phyloP scores from a whole-genome alignment of 2,888 invertebrate species.

The Aspidapion aeneum region DNA sequence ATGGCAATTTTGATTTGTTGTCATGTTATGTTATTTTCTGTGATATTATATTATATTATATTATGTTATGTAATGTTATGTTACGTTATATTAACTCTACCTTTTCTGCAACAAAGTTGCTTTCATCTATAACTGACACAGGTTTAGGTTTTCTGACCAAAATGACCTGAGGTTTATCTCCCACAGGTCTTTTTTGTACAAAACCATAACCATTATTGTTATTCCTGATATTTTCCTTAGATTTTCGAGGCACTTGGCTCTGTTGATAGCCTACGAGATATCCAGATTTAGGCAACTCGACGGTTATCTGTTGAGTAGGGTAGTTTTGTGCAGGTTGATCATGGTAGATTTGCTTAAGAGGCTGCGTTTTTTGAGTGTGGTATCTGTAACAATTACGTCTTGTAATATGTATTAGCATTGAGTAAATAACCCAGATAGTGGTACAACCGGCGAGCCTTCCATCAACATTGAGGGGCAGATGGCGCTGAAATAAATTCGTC shows the following conservation, averaged over 20 bases:
- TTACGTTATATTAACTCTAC: too few species aligned
- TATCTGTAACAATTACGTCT: too few species aligned
- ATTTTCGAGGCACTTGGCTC: neutral
- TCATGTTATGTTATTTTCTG: too few species aligned
- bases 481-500: too few species aligned
- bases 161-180: constrained; percentile 10
- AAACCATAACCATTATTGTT: constrained; percentile 16
- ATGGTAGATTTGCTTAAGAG: constrained; percentile 1
- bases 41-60: too few species aligned
- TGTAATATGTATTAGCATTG: too few species aligned
- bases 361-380: neutral
- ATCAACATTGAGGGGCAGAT: too few species aligned
- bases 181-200: constrained; percentile 12
- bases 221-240: constrained; percentile 21
- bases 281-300: constrained; percentile 26
- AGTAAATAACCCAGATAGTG: too few species aligned
- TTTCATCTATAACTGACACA: constrained; percentile 21
- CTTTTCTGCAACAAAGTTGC: constrained; percentile 23
- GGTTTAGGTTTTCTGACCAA: constrained; percentile 22
- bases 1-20: too few species aligned
- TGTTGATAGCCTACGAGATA: constrained; percentile 16
- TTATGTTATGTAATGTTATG: too few species aligned
- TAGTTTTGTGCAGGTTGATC: constrained; percentile 22
- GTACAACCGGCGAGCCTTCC: too few species aligned
- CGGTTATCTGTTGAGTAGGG: constrained; percentile 24